These are phyloP conservation scores for Linepithema humile DNA, from an alignment of 1,140 invertebrate genomes.

Conservation along the genomic window DNA sequence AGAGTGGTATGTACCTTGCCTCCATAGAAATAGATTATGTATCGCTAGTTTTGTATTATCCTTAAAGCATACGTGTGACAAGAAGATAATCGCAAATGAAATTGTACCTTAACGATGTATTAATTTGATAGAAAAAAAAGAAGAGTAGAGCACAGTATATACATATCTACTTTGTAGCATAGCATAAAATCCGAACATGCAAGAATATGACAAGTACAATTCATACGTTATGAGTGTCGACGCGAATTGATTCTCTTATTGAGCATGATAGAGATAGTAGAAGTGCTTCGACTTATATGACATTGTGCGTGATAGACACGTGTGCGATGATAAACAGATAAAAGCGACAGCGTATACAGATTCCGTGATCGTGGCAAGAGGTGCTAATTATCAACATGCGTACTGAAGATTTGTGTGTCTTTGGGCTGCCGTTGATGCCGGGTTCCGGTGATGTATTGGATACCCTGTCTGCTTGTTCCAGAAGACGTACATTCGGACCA, in stretches of 20 bases:
- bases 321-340: not conserved
- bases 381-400: slow-evolving; percentile 81
- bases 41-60: slow-evolving; percentile 21
- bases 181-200: not conserved
- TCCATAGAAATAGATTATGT: slow-evolving; percentile 59
- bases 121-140: not conserved
- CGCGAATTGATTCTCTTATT: not conserved
- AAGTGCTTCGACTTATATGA: not conserved
- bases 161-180: slow-evolving; percentile 15
- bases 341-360: slow-evolving; percentile 36
- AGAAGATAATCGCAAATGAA: slow-evolving; percentile 49
- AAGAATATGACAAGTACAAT: not conserved
- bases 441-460: slow-evolving; percentile 79
- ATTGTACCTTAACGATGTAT: slow-evolving; percentile 23
- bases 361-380: slow-evolving; percentile 35
- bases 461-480: slow-evolving; percentile 80
- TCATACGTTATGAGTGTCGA: not conserved
- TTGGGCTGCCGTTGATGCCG: slow-evolving; percentile 76
- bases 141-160: not conserved
- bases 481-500: slow-evolving; percentile 78
- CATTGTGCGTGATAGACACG: not conserved
- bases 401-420: slow-evolving; percentile 80
- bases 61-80: not conserved
- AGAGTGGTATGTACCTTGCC: slow-evolving; percentile 55
- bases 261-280: not conserved